Evolutionary conservation across 2,113 vertebrate genomes (phyloP).

Genomic region (Pangasianodon gigas): DNA sequence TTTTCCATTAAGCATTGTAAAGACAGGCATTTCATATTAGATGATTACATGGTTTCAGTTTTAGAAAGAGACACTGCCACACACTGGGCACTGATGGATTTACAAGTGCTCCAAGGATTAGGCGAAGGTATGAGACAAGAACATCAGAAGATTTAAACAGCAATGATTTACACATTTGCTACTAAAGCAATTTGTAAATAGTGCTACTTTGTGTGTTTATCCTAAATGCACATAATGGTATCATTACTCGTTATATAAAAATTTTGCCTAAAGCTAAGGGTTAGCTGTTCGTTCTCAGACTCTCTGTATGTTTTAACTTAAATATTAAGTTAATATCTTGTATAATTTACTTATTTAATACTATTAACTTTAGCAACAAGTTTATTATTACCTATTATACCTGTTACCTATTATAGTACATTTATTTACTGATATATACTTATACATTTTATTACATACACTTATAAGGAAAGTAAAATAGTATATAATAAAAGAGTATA

Average conservation of each 20-base stretch:
- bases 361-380: too few species aligned
- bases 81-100: slow-evolving; percentile 1
- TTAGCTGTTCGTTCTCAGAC: not conserved
- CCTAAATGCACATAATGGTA: not conserved
- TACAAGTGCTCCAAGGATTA: not conserved
- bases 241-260: not conserved
- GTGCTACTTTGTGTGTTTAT: not conserved
- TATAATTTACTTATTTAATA: not conserved
- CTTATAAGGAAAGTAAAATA: too few species aligned
- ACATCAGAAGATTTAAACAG: not conserved
- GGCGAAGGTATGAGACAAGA: not conserved
- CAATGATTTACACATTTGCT: not conserved
- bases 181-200: not conserved
- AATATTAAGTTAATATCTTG: not conserved
- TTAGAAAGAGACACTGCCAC: slow-evolving; percentile 33
- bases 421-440: too few species aligned
- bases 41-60: not conserved
- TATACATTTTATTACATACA: too few species aligned
- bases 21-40: not conserved
- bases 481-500: too few species aligned
- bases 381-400: too few species aligned
- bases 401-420: too few species aligned
- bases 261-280: not conserved
- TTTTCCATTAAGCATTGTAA: not conserved
- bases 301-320: not conserved